Base-by-base conservation (phyloP, 2,113 vertebrate genomes). In the Neopipo cinnamomea region DNA sequence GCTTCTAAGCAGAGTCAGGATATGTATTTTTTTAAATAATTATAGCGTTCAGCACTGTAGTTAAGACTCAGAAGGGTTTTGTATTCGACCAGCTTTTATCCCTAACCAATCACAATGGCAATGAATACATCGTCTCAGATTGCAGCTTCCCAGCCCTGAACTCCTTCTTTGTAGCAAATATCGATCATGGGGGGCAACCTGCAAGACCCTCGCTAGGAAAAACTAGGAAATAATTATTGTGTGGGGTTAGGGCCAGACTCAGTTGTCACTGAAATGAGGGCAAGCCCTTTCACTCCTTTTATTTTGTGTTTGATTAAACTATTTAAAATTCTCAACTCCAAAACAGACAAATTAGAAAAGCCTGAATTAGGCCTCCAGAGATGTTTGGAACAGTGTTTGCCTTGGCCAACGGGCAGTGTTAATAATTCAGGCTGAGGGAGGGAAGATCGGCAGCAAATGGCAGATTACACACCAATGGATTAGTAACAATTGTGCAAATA, bases 11-110 rank as follows among this genome's bases (percentile, higher is more conserved):
- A 87, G 78, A 96, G 73, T 53, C 88, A 93, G 92, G 93, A 89
- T 93, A 96, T 73, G 89, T 94, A 96, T 83, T 96, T 97, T 96
- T 97, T 92, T 2, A 85, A 95, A 96, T 96, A 97, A 96, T 97
- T 97, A 96, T 87, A 96, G 89, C 0, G 12, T 96, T 89, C 92
- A 72, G 58, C 80, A 82, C 92, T 92, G 77, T 78, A 96, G 96
- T 95, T 97, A 96, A 85, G 86, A 66, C 73, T 96, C 86, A 68
- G 58, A 95, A 85, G 74, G 91, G 84, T 92, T 95, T 96, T 96
- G 96, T 91, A 68, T 96, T 96, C 96, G 92, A 70, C 80, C 66
- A 73, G 88, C n/a, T 93, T 96, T 96, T 89, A 93, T 89, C 49
- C 93, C 68, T 75, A 73, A 91, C 96, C 96, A 89, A 78, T 96